These are phyloP conservation scores for Antechinus flavipes DNA, from an alignment of 2,113 vertebrate species.

Conservation along the genomic window DNA sequence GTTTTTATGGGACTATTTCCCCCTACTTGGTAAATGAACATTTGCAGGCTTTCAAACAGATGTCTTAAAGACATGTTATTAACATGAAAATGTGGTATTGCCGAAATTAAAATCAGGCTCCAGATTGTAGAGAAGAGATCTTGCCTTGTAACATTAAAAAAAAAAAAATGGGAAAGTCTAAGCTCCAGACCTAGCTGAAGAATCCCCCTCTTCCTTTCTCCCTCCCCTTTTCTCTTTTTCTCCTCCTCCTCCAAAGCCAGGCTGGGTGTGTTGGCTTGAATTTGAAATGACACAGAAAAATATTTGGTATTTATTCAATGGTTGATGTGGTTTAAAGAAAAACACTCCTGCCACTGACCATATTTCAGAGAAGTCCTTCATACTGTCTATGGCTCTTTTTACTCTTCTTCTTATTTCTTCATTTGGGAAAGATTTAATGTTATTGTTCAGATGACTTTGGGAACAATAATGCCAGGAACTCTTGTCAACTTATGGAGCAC, in stretches of 20 bases:
- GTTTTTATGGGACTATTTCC: slow-evolving; percentile 84
- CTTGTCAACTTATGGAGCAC: neutral
- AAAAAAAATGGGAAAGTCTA: slow-evolving; percentile 75
- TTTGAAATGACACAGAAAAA: slow-evolving; percentile 63
- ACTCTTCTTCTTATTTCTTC: neutral
- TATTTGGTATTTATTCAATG: slow-evolving; percentile 53
- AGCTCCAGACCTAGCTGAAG: slow-evolving; percentile 55
- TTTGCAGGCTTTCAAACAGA: slow-evolving; percentile 89
- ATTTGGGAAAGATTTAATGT: slow-evolving; percentile 10
- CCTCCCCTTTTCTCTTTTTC: neutral
- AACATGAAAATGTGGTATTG: slow-evolving; percentile 89
- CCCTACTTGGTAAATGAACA: slow-evolving; percentile 86
- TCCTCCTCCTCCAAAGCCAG: neutral
- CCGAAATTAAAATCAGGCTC: slow-evolving; percentile 89
- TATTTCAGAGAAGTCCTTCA: slow-evolving; percentile 28
- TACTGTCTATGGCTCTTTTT: neutral
- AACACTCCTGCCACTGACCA: slow-evolving; percentile 33
- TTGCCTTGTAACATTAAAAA: slow-evolving; percentile 78
- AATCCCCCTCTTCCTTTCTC: slow-evolving; percentile 56
- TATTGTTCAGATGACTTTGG: neutral
- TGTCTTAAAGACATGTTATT: slow-evolving; percentile 89
- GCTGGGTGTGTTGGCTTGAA: slow-evolving; percentile 43
- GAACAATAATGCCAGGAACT: neutral
- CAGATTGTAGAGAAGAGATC: slow-evolving; percentile 81
- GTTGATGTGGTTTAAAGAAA: slow-evolving; percentile 46